These are phyloP conservation scores for Borostomias antarcticus DNA, from an alignment of 2,797 vertebrate species.

Conservation along the genomic window DNA sequence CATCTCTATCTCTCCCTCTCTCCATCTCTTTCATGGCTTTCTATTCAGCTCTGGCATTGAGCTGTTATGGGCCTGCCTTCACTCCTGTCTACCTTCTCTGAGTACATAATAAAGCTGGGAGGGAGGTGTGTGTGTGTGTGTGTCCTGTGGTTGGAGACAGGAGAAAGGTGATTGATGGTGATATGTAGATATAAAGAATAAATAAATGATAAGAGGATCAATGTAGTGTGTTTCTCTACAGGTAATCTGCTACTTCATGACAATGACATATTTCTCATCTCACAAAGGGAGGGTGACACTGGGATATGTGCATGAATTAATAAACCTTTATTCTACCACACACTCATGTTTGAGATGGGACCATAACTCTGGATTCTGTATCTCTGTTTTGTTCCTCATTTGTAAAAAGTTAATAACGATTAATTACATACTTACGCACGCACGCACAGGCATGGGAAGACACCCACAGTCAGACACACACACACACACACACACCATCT, in stretches of 20 bases:
- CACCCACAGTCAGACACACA: conserved; percentile 22
- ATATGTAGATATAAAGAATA: conserved; percentile 48
- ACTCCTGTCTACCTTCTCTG: background rate
- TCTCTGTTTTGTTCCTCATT: no score
- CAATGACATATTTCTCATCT: conserved; percentile 67
- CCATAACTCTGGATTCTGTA: conserved; percentile 54
- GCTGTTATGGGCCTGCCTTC: background rate
- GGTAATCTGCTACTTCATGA: conserved; percentile 47
- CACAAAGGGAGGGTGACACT: conserved; percentile 58
- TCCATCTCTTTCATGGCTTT: background rate
- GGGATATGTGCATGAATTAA: conserved; percentile 68
- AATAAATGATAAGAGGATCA: conserved; percentile 61
- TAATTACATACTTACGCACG: background rate
- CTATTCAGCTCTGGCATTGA: background rate
- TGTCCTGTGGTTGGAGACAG: conserved; percentile 12
- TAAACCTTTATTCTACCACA: conserved; percentile 63
- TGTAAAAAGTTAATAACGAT: no score
- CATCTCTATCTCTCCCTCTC: background rate
- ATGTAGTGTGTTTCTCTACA: conserved; percentile 42
- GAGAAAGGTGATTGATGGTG: conserved; percentile 56
- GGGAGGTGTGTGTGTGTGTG: background rate
- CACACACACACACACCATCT: conserved; percentile 15
- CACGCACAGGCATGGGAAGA: conserved; percentile 16
- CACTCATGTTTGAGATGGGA: conserved; percentile 65
- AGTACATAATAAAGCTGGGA: background rate